Evolutionary conservation across 2,113 vertebrate genomes (phyloP).

Genomic region (Tragelaphus scriptus): DNA sequence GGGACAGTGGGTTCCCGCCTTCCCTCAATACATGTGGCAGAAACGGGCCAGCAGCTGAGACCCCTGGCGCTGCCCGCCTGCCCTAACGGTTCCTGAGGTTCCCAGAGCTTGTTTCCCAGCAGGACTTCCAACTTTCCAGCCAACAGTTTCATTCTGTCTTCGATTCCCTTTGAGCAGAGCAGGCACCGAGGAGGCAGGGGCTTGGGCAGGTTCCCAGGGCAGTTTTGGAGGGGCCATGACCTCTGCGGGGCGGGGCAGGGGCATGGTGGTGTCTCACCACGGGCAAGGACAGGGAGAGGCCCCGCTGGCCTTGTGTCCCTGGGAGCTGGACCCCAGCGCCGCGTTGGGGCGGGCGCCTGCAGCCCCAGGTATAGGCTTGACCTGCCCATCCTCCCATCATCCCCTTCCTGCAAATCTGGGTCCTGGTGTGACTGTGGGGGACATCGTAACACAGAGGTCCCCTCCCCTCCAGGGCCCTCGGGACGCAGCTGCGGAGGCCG

Average conservation of each 20-base stretch:
- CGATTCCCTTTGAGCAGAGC: neutral
- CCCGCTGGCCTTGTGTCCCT: neutral
- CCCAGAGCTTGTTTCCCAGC: neutral
- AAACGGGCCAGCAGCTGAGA: no score
- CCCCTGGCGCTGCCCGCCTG: rapidly evolving
- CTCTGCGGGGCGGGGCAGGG: rapidly evolving
- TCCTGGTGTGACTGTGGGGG: neutral
- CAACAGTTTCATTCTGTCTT: neutral
- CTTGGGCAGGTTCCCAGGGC: neutral
- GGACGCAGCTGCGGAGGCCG: rapidly evolving
- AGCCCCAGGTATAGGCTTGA: neutral
- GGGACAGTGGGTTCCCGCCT: rapidly evolving
- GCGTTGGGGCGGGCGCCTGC: rapidly evolving
- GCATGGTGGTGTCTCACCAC: rapidly evolving
- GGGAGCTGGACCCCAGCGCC: neutral
- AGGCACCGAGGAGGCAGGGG: neutral
- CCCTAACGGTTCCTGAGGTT: neutral
- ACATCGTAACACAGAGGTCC: rapidly evolving
- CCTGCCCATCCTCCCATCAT: rapidly evolving
- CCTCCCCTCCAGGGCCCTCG: neutral
- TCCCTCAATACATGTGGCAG: neutral
- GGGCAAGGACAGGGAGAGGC: neutral
- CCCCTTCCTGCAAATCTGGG: neutral
- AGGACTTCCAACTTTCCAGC: neutral
- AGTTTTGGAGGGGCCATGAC: neutral